Percentiles rank a stretch among this genome's conserved stretches.
phyloP scores from a whole-genome alignment of 2,888 invertebrate species.

The Chalcis sispes region DNA sequence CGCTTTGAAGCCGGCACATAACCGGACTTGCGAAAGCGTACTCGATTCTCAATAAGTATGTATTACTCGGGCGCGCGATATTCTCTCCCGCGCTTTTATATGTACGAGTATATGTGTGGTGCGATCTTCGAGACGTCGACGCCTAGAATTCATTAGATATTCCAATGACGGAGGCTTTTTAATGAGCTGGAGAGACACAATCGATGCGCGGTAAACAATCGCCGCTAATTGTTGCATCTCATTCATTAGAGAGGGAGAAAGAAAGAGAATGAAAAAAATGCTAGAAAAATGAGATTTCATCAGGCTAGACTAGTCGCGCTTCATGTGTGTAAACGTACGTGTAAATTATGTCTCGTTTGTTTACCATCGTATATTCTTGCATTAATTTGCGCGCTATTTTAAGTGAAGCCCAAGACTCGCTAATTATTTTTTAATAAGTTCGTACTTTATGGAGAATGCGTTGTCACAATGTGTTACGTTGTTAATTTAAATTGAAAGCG shows the following conservation, averaged over 20 bases:
- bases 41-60: no score
- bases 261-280: no score
- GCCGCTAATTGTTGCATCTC: slow-evolving; percentile 37
- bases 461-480: no score
- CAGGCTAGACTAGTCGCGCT: slow-evolving; percentile 11
- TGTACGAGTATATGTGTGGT: neutral
- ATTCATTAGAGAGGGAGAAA: no score
- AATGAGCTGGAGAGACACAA: slow-evolving; percentile 37
- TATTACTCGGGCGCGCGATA: no score
- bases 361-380: neutral
- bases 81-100: neutral
- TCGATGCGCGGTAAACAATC: slow-evolving; percentile 42
- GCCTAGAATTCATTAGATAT: slow-evolving; percentile 30
- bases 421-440: slow-evolving; percentile 33
- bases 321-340: neutral
- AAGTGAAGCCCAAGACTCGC: slow-evolving; percentile 1
- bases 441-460: slow-evolving; percentile 4
- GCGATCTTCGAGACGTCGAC: neutral
- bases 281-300: slow-evolving; percentile 29
- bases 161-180: slow-evolving; percentile 20
- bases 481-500: no score
- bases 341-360: slow-evolving; percentile 47
- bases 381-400: slow-evolving; percentile 14
- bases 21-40: slow-evolving; percentile 20
- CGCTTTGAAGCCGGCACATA: neutral